These are phyloP conservation scores for Drosophila nr. medialis DNA, from an alignment of 2,888 invertebrate species.

Conservation along the genomic window DNA sequence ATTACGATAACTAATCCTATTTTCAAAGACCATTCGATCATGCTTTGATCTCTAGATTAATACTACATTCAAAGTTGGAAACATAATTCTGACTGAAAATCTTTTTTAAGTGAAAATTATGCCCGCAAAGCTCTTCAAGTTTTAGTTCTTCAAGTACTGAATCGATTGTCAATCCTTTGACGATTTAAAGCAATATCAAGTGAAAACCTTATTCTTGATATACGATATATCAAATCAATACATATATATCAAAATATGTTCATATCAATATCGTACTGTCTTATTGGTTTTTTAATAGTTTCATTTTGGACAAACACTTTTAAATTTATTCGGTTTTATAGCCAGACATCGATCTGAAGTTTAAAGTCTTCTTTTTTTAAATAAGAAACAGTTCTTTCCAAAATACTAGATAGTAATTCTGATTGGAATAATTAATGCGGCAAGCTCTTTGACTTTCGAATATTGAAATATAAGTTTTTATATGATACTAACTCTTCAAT, in stretches of 20 bases:
- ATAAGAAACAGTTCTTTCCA: too few relatives aligned
- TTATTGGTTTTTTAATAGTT: not conserved
- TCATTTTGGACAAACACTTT: not conserved
- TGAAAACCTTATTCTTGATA: not conserved
- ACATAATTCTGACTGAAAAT: too few relatives aligned
- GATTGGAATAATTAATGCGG: not conserved
- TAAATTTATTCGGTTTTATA: accelerated
- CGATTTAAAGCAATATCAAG: not conserved
- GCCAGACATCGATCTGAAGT: not conserved
- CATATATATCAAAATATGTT: not conserved
- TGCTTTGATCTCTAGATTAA: not conserved
- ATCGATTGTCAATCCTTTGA: not conserved
- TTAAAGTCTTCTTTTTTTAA: not conserved
- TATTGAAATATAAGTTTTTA: too few relatives aligned
- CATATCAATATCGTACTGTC: not conserved
- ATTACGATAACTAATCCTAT: not conserved
- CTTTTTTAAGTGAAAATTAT: not conserved
- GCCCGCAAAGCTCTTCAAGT: not conserved
- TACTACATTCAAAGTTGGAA: not conserved
- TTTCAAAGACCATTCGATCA: not conserved
- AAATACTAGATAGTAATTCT: not conserved
- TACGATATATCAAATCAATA: not conserved
- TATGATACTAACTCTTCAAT: too few relatives aligned
- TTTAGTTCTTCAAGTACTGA: not conserved
- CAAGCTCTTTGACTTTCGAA: too few relatives aligned